Evolutionary conservation across 2,888 invertebrate genomes (phyloP), one percentile per base, ranked within the genome.

Genomic region (Acheta domesticus): DNA sequence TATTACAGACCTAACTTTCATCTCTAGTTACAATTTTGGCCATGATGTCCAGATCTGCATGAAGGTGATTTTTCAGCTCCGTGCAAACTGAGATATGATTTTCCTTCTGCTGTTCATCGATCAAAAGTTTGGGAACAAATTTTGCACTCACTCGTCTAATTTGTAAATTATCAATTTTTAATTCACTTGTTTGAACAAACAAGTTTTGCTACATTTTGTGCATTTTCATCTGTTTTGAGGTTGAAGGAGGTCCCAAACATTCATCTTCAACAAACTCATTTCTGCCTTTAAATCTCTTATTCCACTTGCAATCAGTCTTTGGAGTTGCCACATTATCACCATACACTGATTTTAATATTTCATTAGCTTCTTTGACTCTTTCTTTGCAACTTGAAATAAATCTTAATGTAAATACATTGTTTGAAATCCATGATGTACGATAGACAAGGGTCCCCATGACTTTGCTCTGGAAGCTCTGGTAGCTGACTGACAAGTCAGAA

Each of bases 351-450:
- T 23, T 75, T 36, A 62, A 2, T 12, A 76, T 79, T 75, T 76
- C 20, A 76, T 76, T 21, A 79, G 2, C 62, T 49, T 50, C 23
- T 49, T 48, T 76, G n/a, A 14, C n/a, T 2, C 19, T 79, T 83
- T 36, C 48, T 49, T 48, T 62, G n/a, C 21, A 49, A 8, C 19
- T 78, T 83, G 8, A 19, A 12, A 62, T 16, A 62, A 62, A 62
- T 16, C 62, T 62, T 62, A 62, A 62, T 62, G 16, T 62, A 0
- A 12, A 62, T 19, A 12, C 62, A 62, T 81, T 80, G 1, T 36
- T 36, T 36, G 36, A 36, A 36, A 36, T 36, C 36, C 36, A 8
- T 36, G 8, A 36, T 36, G 36, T 8, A 36, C 8, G 36, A 36
- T 8, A 36, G 36, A 8, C 36, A 36, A 36, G 36, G 36, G 36